phyloP scores from a whole-genome alignment of 2,797 vertebrate species.

The Tapera naevia region DNA sequence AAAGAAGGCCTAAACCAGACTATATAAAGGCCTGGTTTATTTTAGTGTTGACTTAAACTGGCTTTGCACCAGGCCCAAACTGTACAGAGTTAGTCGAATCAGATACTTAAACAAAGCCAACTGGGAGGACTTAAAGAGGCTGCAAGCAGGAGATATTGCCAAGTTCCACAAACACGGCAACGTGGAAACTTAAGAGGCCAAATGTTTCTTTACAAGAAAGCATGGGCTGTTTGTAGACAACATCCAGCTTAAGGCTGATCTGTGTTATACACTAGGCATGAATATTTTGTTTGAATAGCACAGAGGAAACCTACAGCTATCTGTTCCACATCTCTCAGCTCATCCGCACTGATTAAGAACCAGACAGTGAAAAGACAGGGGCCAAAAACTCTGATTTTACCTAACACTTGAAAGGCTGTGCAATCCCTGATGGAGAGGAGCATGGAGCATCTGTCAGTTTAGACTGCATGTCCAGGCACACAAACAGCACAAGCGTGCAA shows the following conservation, averaged over 20 bases:
- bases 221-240: neutral
- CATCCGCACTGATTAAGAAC: neutral
- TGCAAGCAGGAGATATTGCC: neutral
- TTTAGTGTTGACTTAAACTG: neutral
- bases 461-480: neutral
- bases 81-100: neutral
- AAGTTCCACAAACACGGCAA: neutral
- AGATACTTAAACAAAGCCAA: neutral
- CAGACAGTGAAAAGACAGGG: neutral
- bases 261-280: neutral
- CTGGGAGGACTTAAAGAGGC: neutral
- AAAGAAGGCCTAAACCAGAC: neutral
- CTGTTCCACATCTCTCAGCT: neutral
- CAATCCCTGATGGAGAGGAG: neutral
- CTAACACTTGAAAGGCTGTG: rapidly evolving
- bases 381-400: neutral
- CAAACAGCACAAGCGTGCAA: neutral
- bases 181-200: neutral
- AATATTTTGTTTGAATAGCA: neutral
- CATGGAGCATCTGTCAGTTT: neutral
- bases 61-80: neutral
- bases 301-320: neutral
- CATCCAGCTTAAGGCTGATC: neutral
- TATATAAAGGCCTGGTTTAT: neutral
- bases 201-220: slow-evolving; percentile 4